phyloP scores from a whole-genome alignment of 1,140 invertebrate species.

The Neomicropteryx cornuta region DNA sequence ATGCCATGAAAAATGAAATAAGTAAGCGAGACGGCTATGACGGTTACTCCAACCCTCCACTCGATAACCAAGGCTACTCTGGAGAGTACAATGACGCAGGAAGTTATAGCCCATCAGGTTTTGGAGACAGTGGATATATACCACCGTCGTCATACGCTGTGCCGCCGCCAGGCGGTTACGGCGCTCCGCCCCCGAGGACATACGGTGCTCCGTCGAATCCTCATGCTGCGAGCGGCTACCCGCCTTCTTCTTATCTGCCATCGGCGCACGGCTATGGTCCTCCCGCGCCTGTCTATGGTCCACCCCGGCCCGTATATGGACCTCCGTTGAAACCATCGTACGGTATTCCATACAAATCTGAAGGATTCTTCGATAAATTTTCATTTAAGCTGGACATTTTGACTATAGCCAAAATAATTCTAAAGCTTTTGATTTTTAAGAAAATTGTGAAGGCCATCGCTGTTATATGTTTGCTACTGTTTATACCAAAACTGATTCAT shows the following conservation, averaged over 20 bases:
- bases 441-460: conserved; percentile 68
- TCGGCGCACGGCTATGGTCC: conserved; percentile 24
- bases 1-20: conserved; percentile 33
- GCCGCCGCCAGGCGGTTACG: conserved; percentile 27
- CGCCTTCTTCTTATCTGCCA: conserved; percentile 25
- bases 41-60: too few species aligned
- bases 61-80: too few species aligned
- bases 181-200: conserved; percentile 9
- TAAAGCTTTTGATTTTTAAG: conserved; percentile 65
- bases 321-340: conserved; percentile 31
- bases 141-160: conserved; percentile 21
- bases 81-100: conserved; percentile 15
- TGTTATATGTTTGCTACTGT: conserved; percentile 56
- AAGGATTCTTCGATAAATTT: conserved; percentile 44
- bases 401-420: conserved; percentile 57
- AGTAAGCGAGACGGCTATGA: too few species aligned
- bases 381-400: conserved; percentile 57
- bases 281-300: conserved; percentile 30
- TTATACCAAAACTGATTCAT: conserved; percentile 55
- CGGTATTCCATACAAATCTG: conserved; percentile 40
- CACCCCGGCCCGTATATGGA: conserved; percentile 36
- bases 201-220: conserved; percentile 25
- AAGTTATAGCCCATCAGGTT: conserved; percentile 23
- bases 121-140: conserved; percentile 20
- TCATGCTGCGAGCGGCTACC: conserved; percentile 30